Evolutionary conservation across 2,113 vertebrate genomes (phyloP).

Genomic region (Lagenorhynchus albirostris): DNA sequence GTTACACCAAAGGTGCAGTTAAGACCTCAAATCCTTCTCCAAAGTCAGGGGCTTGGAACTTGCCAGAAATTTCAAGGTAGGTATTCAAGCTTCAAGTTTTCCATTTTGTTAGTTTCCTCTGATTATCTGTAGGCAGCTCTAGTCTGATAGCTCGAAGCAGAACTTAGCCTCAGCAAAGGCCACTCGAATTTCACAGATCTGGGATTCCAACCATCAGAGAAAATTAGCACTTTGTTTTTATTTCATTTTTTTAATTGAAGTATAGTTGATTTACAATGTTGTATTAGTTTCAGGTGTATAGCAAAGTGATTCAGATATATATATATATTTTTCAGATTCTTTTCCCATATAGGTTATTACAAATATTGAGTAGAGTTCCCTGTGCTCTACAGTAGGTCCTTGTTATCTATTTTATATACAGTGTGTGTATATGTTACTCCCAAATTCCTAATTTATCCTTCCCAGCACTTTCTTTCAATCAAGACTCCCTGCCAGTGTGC

Average conservation of each 20-base stretch:
- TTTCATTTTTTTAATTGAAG: background rate
- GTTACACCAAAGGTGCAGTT: conserved; percentile 35
- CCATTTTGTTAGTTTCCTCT: background rate
- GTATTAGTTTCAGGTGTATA: background rate
- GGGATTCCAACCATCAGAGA: background rate
- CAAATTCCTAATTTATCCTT: background rate
- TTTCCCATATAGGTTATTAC: background rate
- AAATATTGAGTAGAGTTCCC: background rate
- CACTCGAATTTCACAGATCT: background rate
- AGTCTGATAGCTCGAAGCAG: background rate
- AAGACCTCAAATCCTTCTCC: conserved; percentile 61
- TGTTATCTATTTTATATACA: background rate
- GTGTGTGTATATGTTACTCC: background rate
- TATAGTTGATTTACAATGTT: background rate
- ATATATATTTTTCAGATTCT: background rate
- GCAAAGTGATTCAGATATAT: background rate
- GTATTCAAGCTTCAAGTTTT: background rate
- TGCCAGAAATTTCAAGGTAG: conserved; percentile 17
- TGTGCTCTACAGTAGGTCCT: background rate
- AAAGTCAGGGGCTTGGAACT: conserved; percentile 23
- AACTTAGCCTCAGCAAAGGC: background rate
- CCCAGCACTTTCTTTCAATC: background rate
- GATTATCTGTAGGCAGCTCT: background rate
- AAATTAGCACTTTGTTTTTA: background rate
- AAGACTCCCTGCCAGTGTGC: fast-evolving